These are phyloP conservation scores for Zosterops japonicus DNA, from an alignment of 2,113 vertebrate species.

Conservation along the genomic window DNA sequence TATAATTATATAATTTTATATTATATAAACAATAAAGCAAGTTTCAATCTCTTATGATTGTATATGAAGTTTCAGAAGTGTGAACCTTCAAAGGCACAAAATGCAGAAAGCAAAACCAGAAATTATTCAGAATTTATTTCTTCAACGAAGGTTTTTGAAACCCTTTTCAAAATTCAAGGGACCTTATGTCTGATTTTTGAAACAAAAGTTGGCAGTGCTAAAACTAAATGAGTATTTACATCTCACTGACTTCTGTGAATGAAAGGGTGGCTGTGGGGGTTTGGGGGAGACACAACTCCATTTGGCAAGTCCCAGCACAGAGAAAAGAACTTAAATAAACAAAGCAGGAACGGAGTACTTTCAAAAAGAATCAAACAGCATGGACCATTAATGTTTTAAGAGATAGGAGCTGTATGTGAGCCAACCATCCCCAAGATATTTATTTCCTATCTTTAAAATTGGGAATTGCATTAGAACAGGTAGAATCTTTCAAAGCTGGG, in stretches of 20 bases:
- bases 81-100: slow-evolving; percentile 45
- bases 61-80: background rate
- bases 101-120: background rate
- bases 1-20: no score
- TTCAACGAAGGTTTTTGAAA: slow-evolving; percentile 12
- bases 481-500: slow-evolving; percentile 57
- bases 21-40: slow-evolving; percentile 37
- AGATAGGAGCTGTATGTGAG: slow-evolving; percentile 60
- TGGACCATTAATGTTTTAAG: slow-evolving; percentile 68
- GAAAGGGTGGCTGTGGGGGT: background rate
- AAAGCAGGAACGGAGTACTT: slow-evolving; percentile 25
- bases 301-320: slow-evolving; percentile 27
- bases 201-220: slow-evolving; percentile 23
- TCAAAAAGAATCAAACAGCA: slow-evolving; percentile 64
- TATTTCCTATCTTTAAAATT: slow-evolving; percentile 63
- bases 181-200: slow-evolving; percentile 5
- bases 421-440: slow-evolving; percentile 61
- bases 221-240: slow-evolving; percentile 44
- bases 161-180: slow-evolving; percentile 33
- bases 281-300: background rate
- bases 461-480: slow-evolving; percentile 65
- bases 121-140: slow-evolving; percentile 40
- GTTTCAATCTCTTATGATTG: background rate
- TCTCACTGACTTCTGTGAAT: slow-evolving; percentile 50
- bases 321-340: slow-evolving; percentile 54